A percentile compares a stretch with the other conserved stretches of the same genome.
phyloP scores from a whole-genome alignment of 2,888 invertebrate species.

The Hyles lineata region DNA sequence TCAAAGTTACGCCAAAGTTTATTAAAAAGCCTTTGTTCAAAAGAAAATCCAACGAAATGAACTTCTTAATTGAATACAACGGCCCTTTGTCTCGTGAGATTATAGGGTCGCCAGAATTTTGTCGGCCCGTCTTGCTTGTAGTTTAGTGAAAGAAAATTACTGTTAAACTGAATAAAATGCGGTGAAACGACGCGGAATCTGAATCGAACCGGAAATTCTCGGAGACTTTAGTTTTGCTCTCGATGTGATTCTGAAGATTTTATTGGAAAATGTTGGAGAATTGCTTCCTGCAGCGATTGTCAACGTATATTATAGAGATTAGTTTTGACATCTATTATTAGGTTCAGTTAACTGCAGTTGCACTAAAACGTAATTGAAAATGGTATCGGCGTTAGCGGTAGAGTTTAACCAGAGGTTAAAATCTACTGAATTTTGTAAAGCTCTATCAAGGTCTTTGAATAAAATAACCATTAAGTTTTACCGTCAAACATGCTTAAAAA shows the following conservation, averaged over 20 bases:
- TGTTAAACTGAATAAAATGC: slow-evolving; percentile 6
- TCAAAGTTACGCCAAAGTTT: slow-evolving; percentile 9
- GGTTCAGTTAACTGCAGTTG: too few species aligned
- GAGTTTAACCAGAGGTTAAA: too few species aligned
- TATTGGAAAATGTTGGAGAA: slow-evolving; percentile 16
- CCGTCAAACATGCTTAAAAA: too few species aligned
- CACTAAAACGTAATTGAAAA: too few species aligned
- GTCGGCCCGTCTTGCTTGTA: background rate
- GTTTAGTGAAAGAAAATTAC: background rate
- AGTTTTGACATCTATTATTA: too few species aligned
- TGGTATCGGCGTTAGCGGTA: too few species aligned
- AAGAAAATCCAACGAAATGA: slow-evolving; percentile 2
- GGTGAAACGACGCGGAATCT: slow-evolving; percentile 5
- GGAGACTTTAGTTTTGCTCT: slow-evolving; percentile 8
- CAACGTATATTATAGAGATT: background rate
- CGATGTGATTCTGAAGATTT: background rate
- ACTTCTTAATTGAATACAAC: slow-evolving; percentile 26
- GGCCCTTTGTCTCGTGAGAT: slow-evolving; percentile 13
- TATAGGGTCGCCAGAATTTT: background rate
- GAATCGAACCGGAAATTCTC: background rate
- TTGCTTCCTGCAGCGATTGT: background rate
- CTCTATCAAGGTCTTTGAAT: too few species aligned
- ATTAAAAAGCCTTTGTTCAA: slow-evolving; percentile 12
- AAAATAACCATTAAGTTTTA: too few species aligned
- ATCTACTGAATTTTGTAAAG: too few species aligned